Conservation (phyloP, 2,797 vertebrate genomes). For the Hypotaenidia okinawae region DNA sequence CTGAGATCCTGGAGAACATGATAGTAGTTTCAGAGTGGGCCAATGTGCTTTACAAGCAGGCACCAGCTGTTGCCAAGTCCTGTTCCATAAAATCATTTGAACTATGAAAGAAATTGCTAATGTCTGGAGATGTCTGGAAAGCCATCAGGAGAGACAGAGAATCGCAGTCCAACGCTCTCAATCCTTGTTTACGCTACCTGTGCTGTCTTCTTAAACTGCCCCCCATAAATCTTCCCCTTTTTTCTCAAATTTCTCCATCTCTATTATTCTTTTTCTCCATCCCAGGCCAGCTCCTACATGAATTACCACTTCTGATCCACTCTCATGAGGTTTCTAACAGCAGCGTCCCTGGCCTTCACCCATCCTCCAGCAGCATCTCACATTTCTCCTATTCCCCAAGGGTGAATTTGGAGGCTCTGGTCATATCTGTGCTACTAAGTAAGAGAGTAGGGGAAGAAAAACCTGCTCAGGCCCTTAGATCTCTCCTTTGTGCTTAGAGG, state of each 20-base stretch:
- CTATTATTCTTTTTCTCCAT: neutral
- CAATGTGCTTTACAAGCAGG: neutral
- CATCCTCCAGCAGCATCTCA: rapidly evolving
- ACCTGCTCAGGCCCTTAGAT: neutral
- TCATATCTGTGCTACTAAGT: neutral
- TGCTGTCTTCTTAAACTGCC: neutral
- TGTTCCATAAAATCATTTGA: neutral
- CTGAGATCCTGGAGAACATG: neutral
- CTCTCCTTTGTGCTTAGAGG: neutral
- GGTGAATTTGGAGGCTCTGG: neutral
- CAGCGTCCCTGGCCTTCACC: neutral
- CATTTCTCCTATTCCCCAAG: neutral
- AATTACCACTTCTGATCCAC: neutral
- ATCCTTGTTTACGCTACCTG: neutral
- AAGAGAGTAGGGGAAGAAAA: neutral
- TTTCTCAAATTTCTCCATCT: neutral
- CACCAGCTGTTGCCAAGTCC: neutral
- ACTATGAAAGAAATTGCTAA: neutral
- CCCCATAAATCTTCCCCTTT: neutral
- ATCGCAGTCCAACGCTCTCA: neutral
- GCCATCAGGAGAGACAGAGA: neutral
- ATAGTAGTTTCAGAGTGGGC: neutral
- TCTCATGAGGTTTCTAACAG: neutral
- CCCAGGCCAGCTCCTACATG: neutral
- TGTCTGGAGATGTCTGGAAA: neutral